Evolutionary conservation across 2,797 vertebrate species (phyloP).

Genomic region (Lemur catta): DNA sequence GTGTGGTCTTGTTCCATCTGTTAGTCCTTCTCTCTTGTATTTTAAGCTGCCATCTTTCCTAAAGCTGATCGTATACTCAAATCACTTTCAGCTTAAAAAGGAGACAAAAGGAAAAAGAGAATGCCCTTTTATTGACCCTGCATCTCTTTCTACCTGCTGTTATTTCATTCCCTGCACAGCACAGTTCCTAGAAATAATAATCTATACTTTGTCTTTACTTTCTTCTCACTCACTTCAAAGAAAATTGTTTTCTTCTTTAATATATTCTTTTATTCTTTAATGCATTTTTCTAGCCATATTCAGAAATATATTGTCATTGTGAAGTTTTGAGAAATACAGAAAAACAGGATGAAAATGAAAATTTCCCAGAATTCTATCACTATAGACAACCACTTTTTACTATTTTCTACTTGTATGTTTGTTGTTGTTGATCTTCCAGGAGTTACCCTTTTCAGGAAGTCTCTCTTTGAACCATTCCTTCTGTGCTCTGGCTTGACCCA

Average conservation of each 20-base stretch:
- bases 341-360: background rate
- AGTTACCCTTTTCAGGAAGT: background rate
- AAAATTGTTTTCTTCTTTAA: background rate
- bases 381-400: background rate
- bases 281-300: background rate
- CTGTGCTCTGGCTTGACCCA: background rate
- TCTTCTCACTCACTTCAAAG: background rate
- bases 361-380: background rate
- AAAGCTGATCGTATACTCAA: background rate
- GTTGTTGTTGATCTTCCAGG: background rate
- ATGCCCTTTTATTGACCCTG: background rate
- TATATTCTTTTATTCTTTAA: background rate
- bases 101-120: background rate
- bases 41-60: background rate
- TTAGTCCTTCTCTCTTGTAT: background rate
- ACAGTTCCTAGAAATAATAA: background rate
- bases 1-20: background rate
- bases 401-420: background rate
- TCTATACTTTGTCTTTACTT: background rate
- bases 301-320: background rate
- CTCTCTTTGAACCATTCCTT: background rate
- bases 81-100: background rate
- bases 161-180: background rate
- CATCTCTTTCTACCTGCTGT: background rate
- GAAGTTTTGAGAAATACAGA: background rate